Evolutionary conservation across 2,888 invertebrate species (phyloP).

Genomic region (Minunthozetes semirufus): DNA sequence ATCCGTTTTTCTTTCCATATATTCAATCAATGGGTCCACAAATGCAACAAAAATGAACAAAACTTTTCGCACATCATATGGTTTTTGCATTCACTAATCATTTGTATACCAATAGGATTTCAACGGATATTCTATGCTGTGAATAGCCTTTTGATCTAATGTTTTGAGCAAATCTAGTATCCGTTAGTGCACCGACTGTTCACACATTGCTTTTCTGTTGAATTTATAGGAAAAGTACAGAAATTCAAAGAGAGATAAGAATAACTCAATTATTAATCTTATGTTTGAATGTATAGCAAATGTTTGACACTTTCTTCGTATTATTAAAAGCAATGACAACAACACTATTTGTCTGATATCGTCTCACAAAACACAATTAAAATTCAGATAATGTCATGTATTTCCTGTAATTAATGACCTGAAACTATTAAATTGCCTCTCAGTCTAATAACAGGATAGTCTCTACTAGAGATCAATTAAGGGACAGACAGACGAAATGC

Average conservation of each 20-base stretch:
- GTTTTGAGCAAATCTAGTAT: not conserved
- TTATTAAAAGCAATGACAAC: not conserved
- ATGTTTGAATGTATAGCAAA: no score
- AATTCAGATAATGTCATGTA: not conserved
- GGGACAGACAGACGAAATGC: no score
- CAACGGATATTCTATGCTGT: not conserved
- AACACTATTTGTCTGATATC: not conserved
- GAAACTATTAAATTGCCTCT: not conserved
- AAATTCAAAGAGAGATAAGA: no score
- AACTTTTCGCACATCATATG: not conserved
- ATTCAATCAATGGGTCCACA: not conserved
- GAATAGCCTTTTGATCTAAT: not conserved
- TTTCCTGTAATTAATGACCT: not conserved
- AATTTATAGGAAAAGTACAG: not conserved
- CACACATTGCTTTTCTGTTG: not conserved
- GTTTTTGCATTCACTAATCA: not conserved
- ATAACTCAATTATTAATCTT: no score
- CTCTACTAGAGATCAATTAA: no score
- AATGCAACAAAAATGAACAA: not conserved
- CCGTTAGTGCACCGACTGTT: not conserved
- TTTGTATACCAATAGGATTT: not conserved
- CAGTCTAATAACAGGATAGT: not conserved
- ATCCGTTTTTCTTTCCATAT: not conserved
- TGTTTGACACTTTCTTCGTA: no score
- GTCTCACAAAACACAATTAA: not conserved